These are phyloP conservation scores for Orbicella faveolata DNA, from an alignment of 64 coral and sea anemone genomes.

Conservation along the genomic window DNA sequence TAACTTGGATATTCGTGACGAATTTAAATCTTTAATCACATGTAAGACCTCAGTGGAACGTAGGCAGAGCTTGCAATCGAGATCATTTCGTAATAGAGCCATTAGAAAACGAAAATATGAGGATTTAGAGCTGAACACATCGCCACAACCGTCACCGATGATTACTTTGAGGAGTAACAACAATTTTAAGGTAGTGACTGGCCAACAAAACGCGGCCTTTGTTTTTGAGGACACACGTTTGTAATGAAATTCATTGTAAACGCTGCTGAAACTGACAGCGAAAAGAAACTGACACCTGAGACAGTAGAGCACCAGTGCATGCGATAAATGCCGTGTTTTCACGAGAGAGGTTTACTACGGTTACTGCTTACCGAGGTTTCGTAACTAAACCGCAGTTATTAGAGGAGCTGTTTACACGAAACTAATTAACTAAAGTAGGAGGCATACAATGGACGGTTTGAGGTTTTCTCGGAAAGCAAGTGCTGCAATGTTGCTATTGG, in stretches of 20 bases:
- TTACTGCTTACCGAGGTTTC: no score
- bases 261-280: not conserved
- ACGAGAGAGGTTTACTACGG: no score
- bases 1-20: conserved; percentile 14
- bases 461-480: no score
- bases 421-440: no score
- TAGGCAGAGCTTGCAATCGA: not conserved
- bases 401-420: no score
- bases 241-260: not conserved
- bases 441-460: no score
- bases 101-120: not conserved
- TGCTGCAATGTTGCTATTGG: no score
- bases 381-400: no score
- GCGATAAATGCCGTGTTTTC: not conserved
- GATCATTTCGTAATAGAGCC: not conserved
- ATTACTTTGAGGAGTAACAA: not conserved
- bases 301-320: not conserved
- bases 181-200: not conserved
- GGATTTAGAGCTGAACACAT: not conserved
- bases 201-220: not conserved
- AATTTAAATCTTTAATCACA: conserved; percentile 24
- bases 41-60: not conserved
- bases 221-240: not conserved
- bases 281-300: not conserved
- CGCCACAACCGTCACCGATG: not conserved